A percentile compares a stretch with the other conserved stretches of the same genome.
These are phyloP conservation scores for Eupithecia subfuscata DNA, from an alignment of 2,888 invertebrate genomes.

Conservation along the genomic window DNA sequence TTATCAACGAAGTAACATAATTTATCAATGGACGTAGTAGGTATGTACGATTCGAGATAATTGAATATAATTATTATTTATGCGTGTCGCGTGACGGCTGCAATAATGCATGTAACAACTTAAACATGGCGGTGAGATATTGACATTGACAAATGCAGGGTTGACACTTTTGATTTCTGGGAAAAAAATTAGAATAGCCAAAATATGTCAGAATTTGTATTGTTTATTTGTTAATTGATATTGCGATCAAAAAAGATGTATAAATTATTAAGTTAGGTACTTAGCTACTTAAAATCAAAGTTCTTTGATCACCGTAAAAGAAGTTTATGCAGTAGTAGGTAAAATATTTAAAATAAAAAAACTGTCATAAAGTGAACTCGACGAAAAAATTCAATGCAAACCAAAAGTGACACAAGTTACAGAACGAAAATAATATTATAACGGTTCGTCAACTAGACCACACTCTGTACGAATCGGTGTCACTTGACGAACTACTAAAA, in stretches of 20 bases:
- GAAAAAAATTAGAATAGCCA: background rate
- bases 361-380: too few species aligned
- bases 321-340: too few species aligned
- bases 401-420: too few species aligned
- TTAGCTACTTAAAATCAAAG: too few species aligned
- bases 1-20: slow-evolving; percentile 3
- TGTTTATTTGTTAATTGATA: background rate
- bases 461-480: background rate
- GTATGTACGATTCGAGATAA: slow-evolving; percentile 2
- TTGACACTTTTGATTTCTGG: background rate
- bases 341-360: too few species aligned
- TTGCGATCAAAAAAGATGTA: background rate
- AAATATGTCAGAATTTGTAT: background rate
- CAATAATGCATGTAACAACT: slow-evolving; percentile 5
- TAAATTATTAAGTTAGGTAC: too few species aligned
- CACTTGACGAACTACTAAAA: background rate
- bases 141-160: slow-evolving; percentile 5
- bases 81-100: slow-evolving; percentile 7
- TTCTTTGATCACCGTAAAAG: too few species aligned
- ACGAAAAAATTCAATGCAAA: background rate
- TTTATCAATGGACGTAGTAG: slow-evolving; percentile 7
- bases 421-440: background rate
- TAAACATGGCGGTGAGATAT: slow-evolving; percentile 14
- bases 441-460: background rate
- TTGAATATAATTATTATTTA: slow-evolving; percentile 9